Percentiles rank a stretch among this genome's conserved stretches.
Conservation (phyloP, 1,140 invertebrate species). For the Cyclina sinensis region DNA sequence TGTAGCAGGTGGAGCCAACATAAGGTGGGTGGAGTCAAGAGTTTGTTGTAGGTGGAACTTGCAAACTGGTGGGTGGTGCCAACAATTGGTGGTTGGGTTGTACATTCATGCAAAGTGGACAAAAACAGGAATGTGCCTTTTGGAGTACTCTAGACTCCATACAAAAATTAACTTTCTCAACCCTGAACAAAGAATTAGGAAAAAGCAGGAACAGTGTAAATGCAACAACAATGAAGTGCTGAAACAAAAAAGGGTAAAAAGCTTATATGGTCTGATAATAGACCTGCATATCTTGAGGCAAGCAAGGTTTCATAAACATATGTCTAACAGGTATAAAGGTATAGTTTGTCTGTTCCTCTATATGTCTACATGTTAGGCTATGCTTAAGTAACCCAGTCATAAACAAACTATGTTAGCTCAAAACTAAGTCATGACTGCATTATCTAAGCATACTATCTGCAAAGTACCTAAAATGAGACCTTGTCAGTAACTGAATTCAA, state of each 20-base stretch:
- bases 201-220: slow-evolving; percentile 17
- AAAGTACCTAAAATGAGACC: too few relatives aligned
- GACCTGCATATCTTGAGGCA: slow-evolving; percentile 30
- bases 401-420: slow-evolving; percentile 11
- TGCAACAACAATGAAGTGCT: slow-evolving; percentile 40
- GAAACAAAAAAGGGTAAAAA: slow-evolving; percentile 40
- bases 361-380: not conserved
- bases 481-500: too few relatives aligned
- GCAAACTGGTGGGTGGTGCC: slow-evolving; percentile 25
- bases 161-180: not conserved
- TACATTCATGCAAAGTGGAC: slow-evolving; percentile 35
- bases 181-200: slow-evolving; percentile 13
- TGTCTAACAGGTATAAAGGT: slow-evolving; percentile 3
- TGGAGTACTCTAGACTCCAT: not conserved
- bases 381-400: slow-evolving; percentile 1
- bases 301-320: slow-evolving; percentile 18
- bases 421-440: slow-evolving; percentile 36
- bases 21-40: slow-evolving; percentile 8
- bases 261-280: not conserved
- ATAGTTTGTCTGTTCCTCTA: not conserved
- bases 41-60: not conserved
- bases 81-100: not conserved
- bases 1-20: slow-evolving; percentile 45
- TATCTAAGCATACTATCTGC: not conserved
- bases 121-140: not conserved